phyloP scores from a whole-genome alignment of 2,113 vertebrate species.

The Diadophis punctatus region DNA sequence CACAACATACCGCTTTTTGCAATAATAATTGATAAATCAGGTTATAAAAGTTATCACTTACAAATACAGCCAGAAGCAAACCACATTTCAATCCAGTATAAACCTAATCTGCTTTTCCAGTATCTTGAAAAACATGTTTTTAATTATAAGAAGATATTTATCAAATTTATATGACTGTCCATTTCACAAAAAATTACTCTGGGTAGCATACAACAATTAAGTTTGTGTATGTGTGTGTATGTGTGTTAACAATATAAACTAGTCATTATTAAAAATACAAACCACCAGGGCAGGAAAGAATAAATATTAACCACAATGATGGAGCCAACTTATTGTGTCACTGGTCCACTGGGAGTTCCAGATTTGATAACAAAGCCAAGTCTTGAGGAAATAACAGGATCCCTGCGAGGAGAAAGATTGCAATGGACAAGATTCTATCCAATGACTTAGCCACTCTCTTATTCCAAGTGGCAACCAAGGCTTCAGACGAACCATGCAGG shows the following conservation, averaged over 20 bases:
- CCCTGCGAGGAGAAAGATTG: too few relatives aligned
- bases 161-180: neutral
- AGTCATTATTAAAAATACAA: neutral
- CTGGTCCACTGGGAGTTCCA: neutral
- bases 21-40: slow-evolving; percentile 38
- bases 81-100: neutral
- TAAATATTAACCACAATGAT: neutral
- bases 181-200: neutral
- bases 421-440: too few relatives aligned
- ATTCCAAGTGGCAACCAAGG: too few relatives aligned
- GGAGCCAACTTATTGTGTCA: neutral
- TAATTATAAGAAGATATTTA: neutral
- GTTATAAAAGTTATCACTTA: slow-evolving; percentile 39
- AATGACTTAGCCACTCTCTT: too few relatives aligned
- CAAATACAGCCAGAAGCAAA: slow-evolving; percentile 41
- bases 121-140: slow-evolving; percentile 33
- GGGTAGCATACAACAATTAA: neutral
- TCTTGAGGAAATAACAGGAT: neutral
- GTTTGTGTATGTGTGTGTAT: too few relatives aligned
- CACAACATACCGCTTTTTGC: neutral
- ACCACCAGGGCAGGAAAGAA: neutral
- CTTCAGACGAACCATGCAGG: too few relatives aligned
- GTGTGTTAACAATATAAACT: neutral
- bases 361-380: neutral
- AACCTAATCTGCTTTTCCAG: slow-evolving; percentile 8